Evolutionary conservation across 2,888 invertebrate genomes (phyloP).

Genomic region (Cephus pygmeus): DNA sequence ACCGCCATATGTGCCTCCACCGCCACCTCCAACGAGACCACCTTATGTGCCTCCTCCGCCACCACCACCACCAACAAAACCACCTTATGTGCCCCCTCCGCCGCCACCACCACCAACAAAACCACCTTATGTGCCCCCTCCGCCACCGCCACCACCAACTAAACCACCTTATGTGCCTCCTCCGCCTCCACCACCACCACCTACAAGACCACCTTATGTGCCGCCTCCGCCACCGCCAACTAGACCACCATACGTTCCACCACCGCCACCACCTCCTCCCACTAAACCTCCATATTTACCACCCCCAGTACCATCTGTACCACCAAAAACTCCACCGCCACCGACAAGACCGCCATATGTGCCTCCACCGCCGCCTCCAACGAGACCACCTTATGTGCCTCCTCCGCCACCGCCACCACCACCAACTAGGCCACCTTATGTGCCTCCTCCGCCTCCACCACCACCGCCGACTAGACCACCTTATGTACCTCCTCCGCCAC

Average conservation of each 20-base stretch:
- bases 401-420: conserved; percentile 13
- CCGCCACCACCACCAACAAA: conserved; percentile 6
- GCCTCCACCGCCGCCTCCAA: too few relatives aligned
- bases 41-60: conserved; percentile 10
- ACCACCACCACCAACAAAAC: conserved; percentile 16
- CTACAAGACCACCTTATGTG: neutral
- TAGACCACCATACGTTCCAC: conserved; percentile 17
- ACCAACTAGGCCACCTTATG: conserved; percentile 28
- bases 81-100: conserved; percentile 6
- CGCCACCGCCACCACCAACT: conserved; percentile 16
- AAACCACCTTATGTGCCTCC: neutral
- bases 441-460: neutral
- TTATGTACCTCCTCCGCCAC: conserved; percentile 6
- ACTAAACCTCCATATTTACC: conserved; percentile 31
- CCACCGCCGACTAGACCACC: neutral
- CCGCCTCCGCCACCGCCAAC: conserved; percentile 23
- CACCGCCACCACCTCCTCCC: conserved; percentile 27
- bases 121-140: neutral
- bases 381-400: conserved; percentile 11
- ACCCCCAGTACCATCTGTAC: conserved; percentile 23
- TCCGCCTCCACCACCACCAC: conserved; percentile 15
- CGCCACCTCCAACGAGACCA: conserved; percentile 17
- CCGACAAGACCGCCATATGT: conserved; percentile 2
- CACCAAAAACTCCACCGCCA: conserved; percentile 15
- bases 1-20: conserved; percentile 5